Evolutionary conservation across 2,797 vertebrate genomes (phyloP).

Genomic region (Gymnothorax reevesii): DNA sequence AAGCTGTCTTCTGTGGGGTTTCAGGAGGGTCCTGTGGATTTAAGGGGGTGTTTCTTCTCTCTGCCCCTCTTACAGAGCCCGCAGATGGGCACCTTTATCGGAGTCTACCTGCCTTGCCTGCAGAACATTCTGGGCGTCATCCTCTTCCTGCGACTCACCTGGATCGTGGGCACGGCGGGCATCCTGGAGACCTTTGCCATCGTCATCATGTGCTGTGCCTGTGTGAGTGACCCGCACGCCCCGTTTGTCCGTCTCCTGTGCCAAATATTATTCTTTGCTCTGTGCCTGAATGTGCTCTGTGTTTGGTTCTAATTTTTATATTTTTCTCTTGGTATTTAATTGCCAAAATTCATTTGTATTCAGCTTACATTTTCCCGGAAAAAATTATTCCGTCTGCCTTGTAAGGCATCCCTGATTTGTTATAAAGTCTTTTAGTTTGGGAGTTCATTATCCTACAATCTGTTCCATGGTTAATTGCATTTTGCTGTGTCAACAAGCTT

Average conservation of each 20-base stretch:
- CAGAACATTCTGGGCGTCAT: conserved; percentile 97
- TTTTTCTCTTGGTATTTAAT: background rate
- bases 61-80: conserved; percentile 71
- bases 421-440: background rate
- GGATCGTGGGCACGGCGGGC: conserved; percentile 93
- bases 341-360: background rate
- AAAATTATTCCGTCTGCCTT: background rate
- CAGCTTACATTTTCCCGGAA: background rate
- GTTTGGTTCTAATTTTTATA: background rate
- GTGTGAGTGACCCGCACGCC: conserved; percentile 75
- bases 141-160: conserved; percentile 91
- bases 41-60: background rate
- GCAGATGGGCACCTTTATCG: conserved; percentile 94
- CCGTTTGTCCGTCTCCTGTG: background rate
- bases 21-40: background rate
- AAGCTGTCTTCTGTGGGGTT: background rate
- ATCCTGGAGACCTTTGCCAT: conserved; percentile 90
- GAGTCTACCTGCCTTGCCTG: conserved; percentile 93
- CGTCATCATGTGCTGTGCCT: conserved; percentile 89
- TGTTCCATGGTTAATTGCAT: background rate
- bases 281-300: background rate
- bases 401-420: background rate
- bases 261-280: background rate
- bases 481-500: background rate
- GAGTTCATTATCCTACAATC: background rate